A percentile compares a stretch with the other conserved stretches of the same genome.
Evolutionary conservation across 2,797 vertebrate species (phyloP).

Genomic region (Chloroceryle inda): DNA sequence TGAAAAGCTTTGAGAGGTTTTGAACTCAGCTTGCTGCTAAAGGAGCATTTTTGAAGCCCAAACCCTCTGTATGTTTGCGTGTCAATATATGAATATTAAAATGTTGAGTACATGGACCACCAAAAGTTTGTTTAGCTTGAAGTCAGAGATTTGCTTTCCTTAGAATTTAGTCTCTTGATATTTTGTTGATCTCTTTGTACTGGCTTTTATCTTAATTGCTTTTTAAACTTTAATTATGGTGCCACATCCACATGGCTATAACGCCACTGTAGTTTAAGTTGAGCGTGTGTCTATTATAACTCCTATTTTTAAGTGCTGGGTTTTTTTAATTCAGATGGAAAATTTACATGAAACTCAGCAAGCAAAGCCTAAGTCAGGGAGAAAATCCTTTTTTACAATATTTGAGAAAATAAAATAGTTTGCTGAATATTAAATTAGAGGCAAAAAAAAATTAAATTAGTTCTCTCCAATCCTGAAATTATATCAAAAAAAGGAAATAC

Average conservation of each 20-base stretch:
- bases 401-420: conserved; percentile 26
- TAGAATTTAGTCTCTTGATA: conserved; percentile 70
- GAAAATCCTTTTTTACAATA: conserved; percentile 21
- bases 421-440: not conserved
- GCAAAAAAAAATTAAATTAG: not conserved
- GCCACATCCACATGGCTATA: conserved; percentile 27
- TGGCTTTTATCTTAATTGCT: conserved; percentile 66
- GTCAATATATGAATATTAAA: conserved; percentile 41
- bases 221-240: conserved; percentile 64
- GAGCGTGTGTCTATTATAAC: not conserved
- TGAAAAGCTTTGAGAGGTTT: not conserved
- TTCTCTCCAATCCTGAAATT: not conserved
- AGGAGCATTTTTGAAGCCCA: not conserved
- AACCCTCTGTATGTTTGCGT: not conserved
- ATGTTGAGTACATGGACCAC: conserved; percentile 22
- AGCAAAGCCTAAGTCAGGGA: conserved; percentile 5
- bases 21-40: not conserved
- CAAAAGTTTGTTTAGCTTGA: conserved; percentile 70
- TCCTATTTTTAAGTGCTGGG: conserved; percentile 2
- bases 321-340: not conserved
- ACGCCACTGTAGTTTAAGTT: conserved; percentile 12
- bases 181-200: conserved; percentile 64
- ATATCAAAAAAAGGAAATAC: not conserved
- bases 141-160: conserved; percentile 64
- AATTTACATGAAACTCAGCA: conserved; percentile 42